Conservation (phyloP, 2,113 vertebrate genomes). For the Crotalus viridis region DNA sequence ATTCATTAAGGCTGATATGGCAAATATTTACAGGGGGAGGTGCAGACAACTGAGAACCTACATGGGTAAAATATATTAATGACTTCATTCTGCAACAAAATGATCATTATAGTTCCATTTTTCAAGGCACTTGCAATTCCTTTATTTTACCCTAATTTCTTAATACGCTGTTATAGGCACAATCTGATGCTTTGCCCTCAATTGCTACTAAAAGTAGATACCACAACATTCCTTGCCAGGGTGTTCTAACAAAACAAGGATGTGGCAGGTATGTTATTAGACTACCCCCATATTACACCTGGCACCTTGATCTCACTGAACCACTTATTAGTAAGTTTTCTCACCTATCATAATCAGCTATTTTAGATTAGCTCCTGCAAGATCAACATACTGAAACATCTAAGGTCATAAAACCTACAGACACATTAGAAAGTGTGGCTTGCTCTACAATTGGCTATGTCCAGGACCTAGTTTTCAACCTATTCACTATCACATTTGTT, state of each 20-base stretch:
- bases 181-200: background rate
- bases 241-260: background rate
- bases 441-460: background rate
- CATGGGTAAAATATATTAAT: background rate
- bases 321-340: background rate
- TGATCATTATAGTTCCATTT: background rate
- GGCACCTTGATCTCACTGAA: background rate
- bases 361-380: background rate
- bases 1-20: conserved; percentile 9
- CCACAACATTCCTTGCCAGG: background rate
- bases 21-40: background rate
- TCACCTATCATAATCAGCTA: background rate
- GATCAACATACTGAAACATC: background rate
- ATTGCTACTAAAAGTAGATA: background rate
- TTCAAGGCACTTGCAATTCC: background rate
- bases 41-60: background rate
- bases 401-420: background rate
- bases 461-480: background rate
- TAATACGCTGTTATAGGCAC: background rate
- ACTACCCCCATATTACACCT: background rate
- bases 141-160: background rate
- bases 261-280: background rate
- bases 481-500: background rate
- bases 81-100: background rate
- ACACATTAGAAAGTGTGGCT: background rate